Evolutionary conservation across 2,113 vertebrate species (phyloP).

Genomic region (Chascanopsetta lugubris): DNA sequence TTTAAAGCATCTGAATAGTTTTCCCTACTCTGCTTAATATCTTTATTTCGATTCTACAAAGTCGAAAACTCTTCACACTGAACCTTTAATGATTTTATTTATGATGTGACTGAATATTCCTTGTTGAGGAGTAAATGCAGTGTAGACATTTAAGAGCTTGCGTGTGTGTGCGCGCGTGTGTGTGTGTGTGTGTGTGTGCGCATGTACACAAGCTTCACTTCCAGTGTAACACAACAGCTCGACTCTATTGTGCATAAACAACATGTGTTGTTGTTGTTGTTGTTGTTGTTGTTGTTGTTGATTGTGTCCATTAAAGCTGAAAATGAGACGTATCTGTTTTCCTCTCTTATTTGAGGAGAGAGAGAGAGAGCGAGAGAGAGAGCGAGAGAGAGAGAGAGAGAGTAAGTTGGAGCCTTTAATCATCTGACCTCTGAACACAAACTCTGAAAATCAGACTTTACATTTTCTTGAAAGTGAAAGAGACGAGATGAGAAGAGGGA

Average conservation of each 20-base stretch:
- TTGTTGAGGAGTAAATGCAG: background rate
- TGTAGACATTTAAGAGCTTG: background rate
- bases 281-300: constrained; percentile 30
- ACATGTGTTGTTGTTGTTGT: constrained; percentile 35
- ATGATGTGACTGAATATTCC: background rate
- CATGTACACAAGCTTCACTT: constrained; percentile 52
- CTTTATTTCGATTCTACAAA: too few species aligned
- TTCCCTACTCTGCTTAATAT: too few species aligned
- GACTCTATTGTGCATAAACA: constrained; percentile 29
- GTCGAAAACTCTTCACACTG: too few species aligned
- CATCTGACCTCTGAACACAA: background rate
- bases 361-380: too few species aligned
- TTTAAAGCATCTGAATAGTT: too few species aligned
- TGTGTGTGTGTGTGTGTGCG: too few species aligned
- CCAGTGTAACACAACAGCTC: constrained; percentile 22
- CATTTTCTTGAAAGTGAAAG: too few species aligned
- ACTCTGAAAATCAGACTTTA: too few species aligned
- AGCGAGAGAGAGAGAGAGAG: too few species aligned
- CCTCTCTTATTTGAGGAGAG: background rate
- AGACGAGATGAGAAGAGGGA: too few species aligned
- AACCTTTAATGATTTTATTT: too few species aligned
- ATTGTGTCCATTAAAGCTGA: constrained; percentile 62
- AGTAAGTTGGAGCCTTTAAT: too few species aligned
- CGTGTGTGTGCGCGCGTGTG: constrained; percentile 30
- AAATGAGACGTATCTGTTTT: constrained; percentile 9